Evolutionary conservation across 2,888 invertebrate species (phyloP), one percentile per base, ranked within the genome.

Genomic region (Oscheius onirici): DNA sequence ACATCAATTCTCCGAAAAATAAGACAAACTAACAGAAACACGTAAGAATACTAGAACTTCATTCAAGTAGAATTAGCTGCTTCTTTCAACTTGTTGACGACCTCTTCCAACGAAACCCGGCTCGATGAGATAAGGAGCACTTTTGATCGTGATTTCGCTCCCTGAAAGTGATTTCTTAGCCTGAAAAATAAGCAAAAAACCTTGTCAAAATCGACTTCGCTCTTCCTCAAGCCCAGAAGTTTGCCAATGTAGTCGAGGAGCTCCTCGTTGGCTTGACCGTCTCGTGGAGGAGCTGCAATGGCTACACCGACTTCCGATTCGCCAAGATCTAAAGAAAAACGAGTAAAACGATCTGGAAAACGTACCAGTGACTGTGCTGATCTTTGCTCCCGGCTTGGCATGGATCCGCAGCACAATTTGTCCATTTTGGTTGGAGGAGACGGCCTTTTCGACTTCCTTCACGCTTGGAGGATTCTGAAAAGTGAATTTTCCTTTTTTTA

Each of bases 221-320:
- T 92, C 88, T 93, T 93, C 72, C 91, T 90, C 1, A 93, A 83
- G 13, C 91, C 91, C 43, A 93, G 88, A n/a, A 93, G 89, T 77
- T 91, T 90, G 0, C 93, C 90, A 60, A 93, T 88, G 84, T 91
- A 93, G 87, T 92, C 92, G 0, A 93, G 89, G 10, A 93, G 89
- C 86, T 93, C 93, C 44, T 91, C 90, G 84, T 93, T 93, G 13
- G 93, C 93, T 89, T 93, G 92, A 2, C 93, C 93, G 84, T 93
- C 93, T 3, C 92, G 91, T 0, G 93, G 93, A n/a, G 93, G 93
- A 1, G 93, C 93, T 72, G 91, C 91, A 77, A 93, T 93, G 87
- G 93, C 92, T 15, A 93, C 90, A n/a, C 92, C 92, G 28, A 93
- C 90, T 84, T 93, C 92, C 1, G 88, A 87, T 22, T 75, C 77